phyloP scores from a whole-genome alignment of 1,140 invertebrate genomes.

The Atta cephalotes region DNA sequence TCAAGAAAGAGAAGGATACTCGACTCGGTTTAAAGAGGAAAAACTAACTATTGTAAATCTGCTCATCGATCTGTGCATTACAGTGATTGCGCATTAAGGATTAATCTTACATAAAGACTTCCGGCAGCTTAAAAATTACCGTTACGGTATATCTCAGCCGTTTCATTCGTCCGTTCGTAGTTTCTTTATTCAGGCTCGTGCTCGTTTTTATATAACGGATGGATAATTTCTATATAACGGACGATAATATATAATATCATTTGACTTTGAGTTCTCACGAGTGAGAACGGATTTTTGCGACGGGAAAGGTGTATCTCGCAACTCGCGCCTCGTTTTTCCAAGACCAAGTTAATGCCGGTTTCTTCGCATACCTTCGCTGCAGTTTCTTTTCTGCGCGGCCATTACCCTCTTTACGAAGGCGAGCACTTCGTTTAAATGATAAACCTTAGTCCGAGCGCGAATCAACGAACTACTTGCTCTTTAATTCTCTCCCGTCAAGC shows the following conservation, averaged over 20 bases:
- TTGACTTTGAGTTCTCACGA: not conserved
- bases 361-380: slow-evolving; percentile 20
- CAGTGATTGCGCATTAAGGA: slow-evolving; percentile 39
- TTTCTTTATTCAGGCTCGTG: slow-evolving; percentile 4
- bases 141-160: slow-evolving; percentile 14
- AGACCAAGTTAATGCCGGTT: slow-evolving; percentile 19
- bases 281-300: slow-evolving; percentile 25
- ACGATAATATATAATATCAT: slow-evolving; percentile 41
- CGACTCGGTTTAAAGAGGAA: not conserved
- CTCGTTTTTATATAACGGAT: not conserved
- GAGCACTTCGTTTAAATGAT: slow-evolving; percentile 51
- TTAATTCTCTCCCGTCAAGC: slow-evolving; percentile 40
- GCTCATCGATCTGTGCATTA: slow-evolving; percentile 3
- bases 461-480: slow-evolving; percentile 49
- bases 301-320: not conserved
- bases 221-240: slow-evolving; percentile 30
- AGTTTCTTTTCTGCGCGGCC: slow-evolving; percentile 28
- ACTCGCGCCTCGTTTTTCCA: slow-evolving; percentile 30
- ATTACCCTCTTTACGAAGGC: slow-evolving; percentile 36
- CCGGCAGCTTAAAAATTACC: slow-evolving; percentile 30
- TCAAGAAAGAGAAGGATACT: not conserved
- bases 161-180: not conserved
- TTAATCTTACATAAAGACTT: slow-evolving; percentile 42
- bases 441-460: slow-evolving; percentile 16
- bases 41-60: not conserved